Conservation (phyloP, 2,888 invertebrate genomes). For the Flexamia atlantica region DNA sequence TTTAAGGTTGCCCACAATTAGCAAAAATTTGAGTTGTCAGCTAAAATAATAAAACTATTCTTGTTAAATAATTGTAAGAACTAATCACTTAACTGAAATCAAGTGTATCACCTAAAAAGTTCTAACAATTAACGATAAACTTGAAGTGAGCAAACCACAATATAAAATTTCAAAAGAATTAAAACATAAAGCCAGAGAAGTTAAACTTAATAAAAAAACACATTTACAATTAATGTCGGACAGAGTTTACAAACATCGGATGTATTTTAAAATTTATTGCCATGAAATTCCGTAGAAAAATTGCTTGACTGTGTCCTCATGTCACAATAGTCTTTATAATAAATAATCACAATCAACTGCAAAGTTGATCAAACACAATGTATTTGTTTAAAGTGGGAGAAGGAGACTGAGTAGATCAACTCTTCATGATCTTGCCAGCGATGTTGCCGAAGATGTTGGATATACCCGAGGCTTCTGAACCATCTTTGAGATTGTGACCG, state of each 20-base stretch:
- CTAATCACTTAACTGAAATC: background rate
- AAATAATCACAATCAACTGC: background rate
- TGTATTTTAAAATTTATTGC: background rate
- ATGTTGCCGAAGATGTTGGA: slow-evolving; percentile 78
- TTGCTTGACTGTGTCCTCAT: background rate
- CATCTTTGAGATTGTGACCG: slow-evolving; percentile 77
- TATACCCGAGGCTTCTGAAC: slow-evolving; percentile 75
- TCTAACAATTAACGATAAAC: background rate
- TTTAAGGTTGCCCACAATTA: background rate
- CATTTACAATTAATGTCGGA: background rate
- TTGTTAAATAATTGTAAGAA: background rate
- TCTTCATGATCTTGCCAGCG: slow-evolving; percentile 77
- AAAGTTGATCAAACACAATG: background rate
- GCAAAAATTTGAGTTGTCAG: background rate
- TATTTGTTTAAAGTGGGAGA: background rate
- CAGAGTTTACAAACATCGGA: background rate
- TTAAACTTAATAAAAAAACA: background rate
- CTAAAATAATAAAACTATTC: background rate
- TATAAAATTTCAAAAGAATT: background rate
- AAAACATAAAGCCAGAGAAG: background rate
- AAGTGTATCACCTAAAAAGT: background rate
- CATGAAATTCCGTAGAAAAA: background rate
- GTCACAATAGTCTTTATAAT: slow-evolving; percentile 13
- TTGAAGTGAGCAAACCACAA: background rate
- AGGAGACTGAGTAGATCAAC: slow-evolving; percentile 9